A percentile compares a stretch with the other conserved stretches of the same genome.
These are phyloP conservation scores for Rhinella marina DNA, from an alignment of 2,797 vertebrate genomes.

Conservation along the genomic window DNA sequence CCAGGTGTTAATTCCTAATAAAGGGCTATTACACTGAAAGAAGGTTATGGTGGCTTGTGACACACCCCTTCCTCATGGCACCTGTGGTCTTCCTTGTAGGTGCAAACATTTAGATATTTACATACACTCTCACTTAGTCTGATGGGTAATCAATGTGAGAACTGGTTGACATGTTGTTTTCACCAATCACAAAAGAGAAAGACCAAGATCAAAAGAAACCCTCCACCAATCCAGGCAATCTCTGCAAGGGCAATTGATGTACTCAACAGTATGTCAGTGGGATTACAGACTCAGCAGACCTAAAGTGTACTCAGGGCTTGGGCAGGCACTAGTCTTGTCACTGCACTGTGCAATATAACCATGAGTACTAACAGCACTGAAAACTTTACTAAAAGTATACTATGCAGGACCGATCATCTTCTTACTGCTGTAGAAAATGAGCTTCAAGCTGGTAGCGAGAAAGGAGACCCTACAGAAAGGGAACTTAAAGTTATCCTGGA, in stretches of 20 bases:
- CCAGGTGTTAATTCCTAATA: conserved; percentile 58
- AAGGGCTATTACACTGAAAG: conserved; percentile 56
- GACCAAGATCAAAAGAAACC: conserved; percentile 49
- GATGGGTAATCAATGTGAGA: conserved; percentile 53
- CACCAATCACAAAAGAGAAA: conserved; percentile 32
- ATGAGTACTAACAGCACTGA: conserved; percentile 48
- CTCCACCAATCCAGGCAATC: conserved; percentile 32
- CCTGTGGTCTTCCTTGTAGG: conserved; percentile 59
- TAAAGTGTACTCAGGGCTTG: not conserved
- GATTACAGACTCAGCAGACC: conserved; percentile 3
- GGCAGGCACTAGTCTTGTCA: conserved; percentile 4
- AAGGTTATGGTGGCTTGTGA: conserved; percentile 46
- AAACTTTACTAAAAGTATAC: conserved; percentile 34
- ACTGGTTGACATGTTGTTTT: conserved; percentile 15
- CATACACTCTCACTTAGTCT: conserved; percentile 57
- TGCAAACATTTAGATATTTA: conserved; percentile 61
- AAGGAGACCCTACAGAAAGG: conserved; percentile 93
- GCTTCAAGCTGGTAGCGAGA: conserved; percentile 89
- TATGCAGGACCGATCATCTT: conserved; percentile 67
- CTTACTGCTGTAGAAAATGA: conserved; percentile 91
- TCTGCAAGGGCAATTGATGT: not conserved
- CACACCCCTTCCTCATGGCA: conserved; percentile 59
- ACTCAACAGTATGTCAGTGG: conserved; percentile 21
- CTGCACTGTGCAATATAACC: not conserved
- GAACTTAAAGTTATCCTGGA: conserved; percentile 89